Evolutionary conservation across 2,797 vertebrate species (phyloP).

Genomic region (Ammospiza maritima): DNA sequence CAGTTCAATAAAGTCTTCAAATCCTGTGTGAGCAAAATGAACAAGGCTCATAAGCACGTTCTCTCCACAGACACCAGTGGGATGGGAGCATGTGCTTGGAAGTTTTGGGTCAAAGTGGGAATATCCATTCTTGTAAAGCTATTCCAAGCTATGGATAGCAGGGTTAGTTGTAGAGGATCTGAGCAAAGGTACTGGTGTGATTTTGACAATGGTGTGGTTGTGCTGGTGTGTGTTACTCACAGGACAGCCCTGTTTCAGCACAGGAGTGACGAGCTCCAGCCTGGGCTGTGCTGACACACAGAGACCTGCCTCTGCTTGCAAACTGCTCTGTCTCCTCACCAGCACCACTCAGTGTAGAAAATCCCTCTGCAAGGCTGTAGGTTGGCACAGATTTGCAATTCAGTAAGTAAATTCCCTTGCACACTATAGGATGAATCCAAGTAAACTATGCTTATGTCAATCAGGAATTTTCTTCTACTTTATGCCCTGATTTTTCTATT

Average conservation of each 20-base stretch:
- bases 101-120: neutral
- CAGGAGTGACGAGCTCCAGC: neutral
- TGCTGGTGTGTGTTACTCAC: neutral
- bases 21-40: neutral
- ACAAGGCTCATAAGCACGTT: neutral
- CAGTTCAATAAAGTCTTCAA: neutral
- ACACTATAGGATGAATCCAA: neutral
- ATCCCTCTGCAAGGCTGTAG: neutral
- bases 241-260: neutral
- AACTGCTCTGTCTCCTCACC: neutral
- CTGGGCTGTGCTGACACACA: neutral
- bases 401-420: neutral
- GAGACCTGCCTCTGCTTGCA: neutral
- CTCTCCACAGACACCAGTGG: neutral
- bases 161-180: neutral
- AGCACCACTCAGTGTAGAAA: neutral
- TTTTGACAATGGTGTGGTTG: neutral
- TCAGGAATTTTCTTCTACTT: neutral
- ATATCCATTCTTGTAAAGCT: neutral
- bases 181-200: neutral
- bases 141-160: neutral
- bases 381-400: neutral
- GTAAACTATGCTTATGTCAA: neutral
- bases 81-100: neutral
- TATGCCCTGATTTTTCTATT: neutral